Conservation (phyloP, 1,140 invertebrate genomes). For the Teleogryllus occipitalis region DNA sequence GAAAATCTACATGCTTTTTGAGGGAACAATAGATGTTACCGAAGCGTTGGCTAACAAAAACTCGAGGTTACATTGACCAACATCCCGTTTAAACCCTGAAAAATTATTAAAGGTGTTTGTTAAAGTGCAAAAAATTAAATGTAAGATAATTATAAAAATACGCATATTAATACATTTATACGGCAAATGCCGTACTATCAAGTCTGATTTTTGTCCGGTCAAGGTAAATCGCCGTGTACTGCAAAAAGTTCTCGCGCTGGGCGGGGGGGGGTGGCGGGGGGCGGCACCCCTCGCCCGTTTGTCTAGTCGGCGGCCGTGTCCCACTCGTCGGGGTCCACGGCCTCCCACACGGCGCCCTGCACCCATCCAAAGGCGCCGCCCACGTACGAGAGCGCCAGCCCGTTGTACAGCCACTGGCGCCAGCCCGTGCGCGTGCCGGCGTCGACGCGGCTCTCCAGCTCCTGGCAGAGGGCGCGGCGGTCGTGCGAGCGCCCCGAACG, state of each 20-base stretch:
- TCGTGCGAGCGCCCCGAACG: slow-evolving; percentile 79
- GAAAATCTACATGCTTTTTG: too few relatives aligned
- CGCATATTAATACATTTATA: too few relatives aligned
- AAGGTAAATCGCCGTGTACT: neutral
- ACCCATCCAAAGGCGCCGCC: slow-evolving; percentile 13
- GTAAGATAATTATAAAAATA: too few relatives aligned
- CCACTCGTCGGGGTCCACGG: neutral
- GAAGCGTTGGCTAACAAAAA: too few relatives aligned
- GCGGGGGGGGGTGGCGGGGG: too few relatives aligned
- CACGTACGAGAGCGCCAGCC: slow-evolving; percentile 76
- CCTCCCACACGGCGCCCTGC: slow-evolving; percentile 6
- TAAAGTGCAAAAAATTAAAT: too few relatives aligned
- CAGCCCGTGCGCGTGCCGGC: slow-evolving; percentile 60
- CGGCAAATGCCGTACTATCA: neutral
- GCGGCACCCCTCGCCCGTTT: too few relatives aligned
- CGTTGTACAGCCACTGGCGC: slow-evolving; percentile 77
- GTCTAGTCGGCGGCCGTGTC: neutral
- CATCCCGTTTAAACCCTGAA: too few relatives aligned
- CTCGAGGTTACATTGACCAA: too few relatives aligned
- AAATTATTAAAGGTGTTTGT: too few relatives aligned
- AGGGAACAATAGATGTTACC: too few relatives aligned
- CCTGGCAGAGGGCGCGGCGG: slow-evolving; percentile 69
- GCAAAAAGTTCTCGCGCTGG: neutral
- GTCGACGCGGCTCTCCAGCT: slow-evolving; percentile 69
- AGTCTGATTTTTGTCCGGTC: too few relatives aligned